phyloP scores from a whole-genome alignment of 2,888 invertebrate species.

The Chaetoderma sp. region DNA sequence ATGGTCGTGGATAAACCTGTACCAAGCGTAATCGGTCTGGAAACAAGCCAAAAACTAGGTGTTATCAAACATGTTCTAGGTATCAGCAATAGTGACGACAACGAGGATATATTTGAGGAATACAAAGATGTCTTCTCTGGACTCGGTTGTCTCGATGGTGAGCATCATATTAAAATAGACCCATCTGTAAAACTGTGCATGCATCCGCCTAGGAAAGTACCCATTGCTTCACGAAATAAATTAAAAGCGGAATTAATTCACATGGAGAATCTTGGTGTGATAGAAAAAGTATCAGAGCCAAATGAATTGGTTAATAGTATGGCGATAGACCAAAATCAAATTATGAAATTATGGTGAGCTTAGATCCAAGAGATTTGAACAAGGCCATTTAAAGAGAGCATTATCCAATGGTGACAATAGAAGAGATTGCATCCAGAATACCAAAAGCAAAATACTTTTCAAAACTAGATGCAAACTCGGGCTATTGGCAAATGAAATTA shows the following conservation, averaged over 20 bases:
- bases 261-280: background rate
- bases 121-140: conserved; percentile 1
- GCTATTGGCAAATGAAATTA: conserved; percentile 36
- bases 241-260: background rate
- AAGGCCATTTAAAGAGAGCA: too few relatives aligned
- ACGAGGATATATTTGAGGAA: background rate
- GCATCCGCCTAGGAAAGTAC: background rate
- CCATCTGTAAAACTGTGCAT: background rate
- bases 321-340: too few relatives aligned
- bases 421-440: too few relatives aligned
- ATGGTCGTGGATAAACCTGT: background rate
- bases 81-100: background rate
- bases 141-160: background rate
- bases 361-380: too few relatives aligned
- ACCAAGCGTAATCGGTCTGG: background rate
- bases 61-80: background rate
- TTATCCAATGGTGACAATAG: too few relatives aligned
- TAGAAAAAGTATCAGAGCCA: too few relatives aligned
- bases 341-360: too few relatives aligned
- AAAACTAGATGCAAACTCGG: conserved; percentile 31
- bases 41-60: background rate
- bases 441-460: conserved; percentile 32
- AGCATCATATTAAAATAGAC: background rate
- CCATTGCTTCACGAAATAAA: background rate
- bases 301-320: too few relatives aligned